A percentile compares a stretch with the other conserved stretches of the same genome.
Conservation (phyloP, 1,140 invertebrate genomes). For the Drosophila sucinea region DNA sequence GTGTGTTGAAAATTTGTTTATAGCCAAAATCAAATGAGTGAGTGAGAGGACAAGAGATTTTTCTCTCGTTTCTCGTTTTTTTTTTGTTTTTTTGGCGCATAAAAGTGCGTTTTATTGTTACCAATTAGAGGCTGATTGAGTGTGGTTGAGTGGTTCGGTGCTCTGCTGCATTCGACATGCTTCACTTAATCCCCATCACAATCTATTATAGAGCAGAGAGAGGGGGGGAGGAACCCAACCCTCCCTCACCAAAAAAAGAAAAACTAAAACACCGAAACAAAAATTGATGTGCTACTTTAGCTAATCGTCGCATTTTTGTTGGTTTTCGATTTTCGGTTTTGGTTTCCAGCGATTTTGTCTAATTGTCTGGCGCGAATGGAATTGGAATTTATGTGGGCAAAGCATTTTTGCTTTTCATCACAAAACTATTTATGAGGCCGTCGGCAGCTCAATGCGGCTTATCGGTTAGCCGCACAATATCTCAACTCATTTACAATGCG, state of each 20-base stretch:
- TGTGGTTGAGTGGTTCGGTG: slow-evolving; percentile 27
- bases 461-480: slow-evolving; percentile 31
- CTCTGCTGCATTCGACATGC: slow-evolving; percentile 36
- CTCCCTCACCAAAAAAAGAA: slow-evolving; percentile 1
- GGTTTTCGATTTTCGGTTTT: slow-evolving; percentile 14
- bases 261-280: slow-evolving; percentile 38
- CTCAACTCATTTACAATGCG: slow-evolving; percentile 68
- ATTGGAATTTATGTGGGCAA: slow-evolving; percentile 52
- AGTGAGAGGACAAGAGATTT: slow-evolving; percentile 5
- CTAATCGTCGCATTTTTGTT: slow-evolving; percentile 55
- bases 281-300: slow-evolving; percentile 68
- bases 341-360: slow-evolving; percentile 21
- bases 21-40: background rate
- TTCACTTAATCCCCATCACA: slow-evolving; percentile 46
- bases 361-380: slow-evolving; percentile 45
- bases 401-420: slow-evolving; percentile 26
- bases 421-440: slow-evolving; percentile 42
- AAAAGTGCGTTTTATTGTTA: slow-evolving; percentile 79
- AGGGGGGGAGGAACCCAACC: background rate
- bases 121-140: slow-evolving; percentile 69
- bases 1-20: slow-evolving; percentile 24
- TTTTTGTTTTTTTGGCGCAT: slow-evolving; percentile 23
- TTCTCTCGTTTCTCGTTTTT: background rate
- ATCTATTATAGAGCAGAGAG: too few relatives aligned
- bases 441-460: slow-evolving; percentile 37